Evolutionary conservation across 1,140 invertebrate genomes (phyloP).

Genomic region (Babylonia areolata): DNA sequence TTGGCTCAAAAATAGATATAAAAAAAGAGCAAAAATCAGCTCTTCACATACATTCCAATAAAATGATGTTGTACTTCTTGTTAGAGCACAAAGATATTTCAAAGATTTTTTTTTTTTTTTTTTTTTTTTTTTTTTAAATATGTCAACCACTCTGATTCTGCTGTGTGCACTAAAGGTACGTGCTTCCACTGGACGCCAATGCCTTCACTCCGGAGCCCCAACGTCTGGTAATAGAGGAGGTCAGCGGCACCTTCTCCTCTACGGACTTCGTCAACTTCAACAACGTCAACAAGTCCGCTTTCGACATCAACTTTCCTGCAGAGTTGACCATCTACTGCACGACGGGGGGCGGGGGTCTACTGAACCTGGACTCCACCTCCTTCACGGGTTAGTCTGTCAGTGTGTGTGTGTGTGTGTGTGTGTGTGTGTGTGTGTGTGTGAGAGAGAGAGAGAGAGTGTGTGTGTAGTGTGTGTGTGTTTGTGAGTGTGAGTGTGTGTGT

Average conservation of each 20-base stretch:
- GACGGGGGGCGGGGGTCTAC: slow-evolving; percentile 6
- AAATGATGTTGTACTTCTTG: too few species aligned
- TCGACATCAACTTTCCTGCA: slow-evolving; percentile 49
- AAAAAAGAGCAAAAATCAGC: too few species aligned
- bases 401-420: neutral
- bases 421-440: neutral
- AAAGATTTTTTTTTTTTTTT: too few species aligned
- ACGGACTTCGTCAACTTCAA: slow-evolving; percentile 47
- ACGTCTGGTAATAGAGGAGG: slow-evolving; percentile 45
- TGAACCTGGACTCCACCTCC: slow-evolving; percentile 11
- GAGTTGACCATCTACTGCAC: slow-evolving; percentile 21
- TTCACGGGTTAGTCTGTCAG: neutral
- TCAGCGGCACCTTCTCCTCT: slow-evolving; percentile 42
- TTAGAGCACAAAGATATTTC: too few species aligned
- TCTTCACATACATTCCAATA: too few species aligned
- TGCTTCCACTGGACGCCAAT: slow-evolving; percentile 39
- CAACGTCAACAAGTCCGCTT: slow-evolving; percentile 40
- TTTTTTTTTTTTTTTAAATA: too few species aligned
- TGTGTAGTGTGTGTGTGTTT: too few species aligned
- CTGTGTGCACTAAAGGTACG: neutral
- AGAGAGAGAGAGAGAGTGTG: too few species aligned
- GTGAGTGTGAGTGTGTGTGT: too few species aligned
- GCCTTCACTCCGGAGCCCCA: slow-evolving; percentile 45
- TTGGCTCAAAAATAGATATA: too few species aligned
- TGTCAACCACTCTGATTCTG: neutral